Conservation (phyloP, 2,888 invertebrate genomes). For the Criorhina ranunculi region DNA sequence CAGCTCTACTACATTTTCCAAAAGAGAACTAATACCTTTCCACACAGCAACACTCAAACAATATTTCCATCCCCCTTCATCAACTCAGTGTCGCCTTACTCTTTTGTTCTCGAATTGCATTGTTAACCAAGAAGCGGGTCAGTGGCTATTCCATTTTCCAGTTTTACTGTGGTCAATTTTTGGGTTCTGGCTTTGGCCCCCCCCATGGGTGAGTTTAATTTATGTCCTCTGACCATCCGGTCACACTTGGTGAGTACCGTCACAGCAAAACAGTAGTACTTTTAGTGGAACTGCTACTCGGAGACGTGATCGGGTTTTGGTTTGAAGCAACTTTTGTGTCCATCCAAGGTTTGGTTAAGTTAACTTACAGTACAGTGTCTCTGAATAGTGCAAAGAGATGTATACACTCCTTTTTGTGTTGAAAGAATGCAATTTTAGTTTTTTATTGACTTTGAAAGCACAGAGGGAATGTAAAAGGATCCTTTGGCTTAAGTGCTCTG, state of each 20-base stretch:
- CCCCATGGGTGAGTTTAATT: slow-evolving; percentile 65
- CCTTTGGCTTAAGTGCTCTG: slow-evolving; percentile 65
- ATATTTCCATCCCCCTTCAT: neutral
- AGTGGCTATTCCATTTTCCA: slow-evolving; percentile 59
- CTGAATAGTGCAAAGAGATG: slow-evolving; percentile 42
- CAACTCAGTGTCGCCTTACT: slow-evolving; percentile 9
- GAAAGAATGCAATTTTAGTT: slow-evolving; percentile 57
- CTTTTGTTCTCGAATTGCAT: slow-evolving; percentile 41
- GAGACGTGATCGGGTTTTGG: slow-evolving; percentile 74
- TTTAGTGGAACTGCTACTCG: slow-evolving; percentile 51
- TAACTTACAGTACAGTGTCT: slow-evolving; percentile 50
- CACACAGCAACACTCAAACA: neutral
- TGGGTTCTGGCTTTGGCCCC: slow-evolving; percentile 28
- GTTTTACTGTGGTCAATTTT: slow-evolving; percentile 66
- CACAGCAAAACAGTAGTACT: slow-evolving; percentile 51
- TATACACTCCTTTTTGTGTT: slow-evolving; percentile 27
- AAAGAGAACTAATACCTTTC: no score
- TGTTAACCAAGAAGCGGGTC: slow-evolving; percentile 42
- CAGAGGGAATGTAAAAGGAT: slow-evolving; percentile 47
- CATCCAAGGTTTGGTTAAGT: slow-evolving; percentile 44
- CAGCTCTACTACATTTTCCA: no score
- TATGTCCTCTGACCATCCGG: slow-evolving; percentile 68
- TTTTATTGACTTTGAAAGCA: slow-evolving; percentile 67
- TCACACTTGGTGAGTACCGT: slow-evolving; percentile 61
- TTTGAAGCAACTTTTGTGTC: slow-evolving; percentile 60